phyloP scores from a whole-genome alignment of 2,888 invertebrate species.

The Lithophane ornitopus region DNA sequence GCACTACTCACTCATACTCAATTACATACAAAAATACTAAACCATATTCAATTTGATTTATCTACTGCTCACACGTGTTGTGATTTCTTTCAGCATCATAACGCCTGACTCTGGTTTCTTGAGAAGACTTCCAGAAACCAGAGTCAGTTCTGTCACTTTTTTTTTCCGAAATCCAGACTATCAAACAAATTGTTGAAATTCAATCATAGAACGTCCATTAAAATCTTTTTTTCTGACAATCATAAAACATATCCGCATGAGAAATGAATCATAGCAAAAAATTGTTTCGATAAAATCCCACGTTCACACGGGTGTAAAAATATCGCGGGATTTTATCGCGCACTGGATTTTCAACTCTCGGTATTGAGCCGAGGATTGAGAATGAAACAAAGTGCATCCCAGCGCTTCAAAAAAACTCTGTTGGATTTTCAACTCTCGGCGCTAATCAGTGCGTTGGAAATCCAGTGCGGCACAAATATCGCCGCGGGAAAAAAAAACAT shows the following conservation, averaged over 20 bases:
- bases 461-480: neutral
- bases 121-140: neutral
- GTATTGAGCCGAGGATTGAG: no score
- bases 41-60: neutral
- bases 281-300: slow-evolving; percentile 22
- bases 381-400: neutral
- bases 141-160: slow-evolving; percentile 2
- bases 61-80: neutral
- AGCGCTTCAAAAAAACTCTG: no score
- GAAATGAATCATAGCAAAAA: slow-evolving; percentile 41
- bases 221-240: slow-evolving; percentile 9
- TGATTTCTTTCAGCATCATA: neutral
- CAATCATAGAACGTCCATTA: slow-evolving; percentile 8
- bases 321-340: no score
- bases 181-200: slow-evolving; percentile 22
- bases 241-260: slow-evolving; percentile 37
- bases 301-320: no score
- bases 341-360: neutral
- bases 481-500: no score
- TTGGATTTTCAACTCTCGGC: neutral
- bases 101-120: no score
- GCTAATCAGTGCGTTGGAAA: neutral
- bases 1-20: no score
- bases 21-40: neutral
- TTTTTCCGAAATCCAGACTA: neutral